Conservation (phyloP, 1,140 invertebrate genomes). For the Sycobia sp. region DNA sequence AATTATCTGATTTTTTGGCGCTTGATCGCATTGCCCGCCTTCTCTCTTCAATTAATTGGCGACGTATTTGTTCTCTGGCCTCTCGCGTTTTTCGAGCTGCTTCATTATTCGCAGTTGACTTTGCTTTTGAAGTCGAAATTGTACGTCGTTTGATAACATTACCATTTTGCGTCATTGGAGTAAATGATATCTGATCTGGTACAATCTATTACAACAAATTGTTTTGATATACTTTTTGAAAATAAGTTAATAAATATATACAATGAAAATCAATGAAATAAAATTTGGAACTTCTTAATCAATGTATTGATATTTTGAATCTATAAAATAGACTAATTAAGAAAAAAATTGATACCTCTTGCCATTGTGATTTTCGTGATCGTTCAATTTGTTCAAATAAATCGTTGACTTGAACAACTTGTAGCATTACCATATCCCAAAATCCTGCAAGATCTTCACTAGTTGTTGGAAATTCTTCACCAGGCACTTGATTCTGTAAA, state of each 20-base stretch:
- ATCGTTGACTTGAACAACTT: slow-evolving; percentile 80
- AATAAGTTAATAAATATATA: neutral
- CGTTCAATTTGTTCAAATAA: slow-evolving; percentile 78
- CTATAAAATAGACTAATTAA: neutral
- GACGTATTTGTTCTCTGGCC: slow-evolving; percentile 78
- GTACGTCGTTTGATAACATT: slow-evolving; percentile 45
- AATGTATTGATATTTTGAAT: neutral
- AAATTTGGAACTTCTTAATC: too few species aligned
- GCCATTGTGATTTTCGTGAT: slow-evolving; percentile 76
- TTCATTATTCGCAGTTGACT: slow-evolving; percentile 55
- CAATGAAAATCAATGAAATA: neutral
- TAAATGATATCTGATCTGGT: slow-evolving; percentile 38
- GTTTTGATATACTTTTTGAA: slow-evolving; percentile 7
- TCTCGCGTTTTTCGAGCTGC: slow-evolving; percentile 64
- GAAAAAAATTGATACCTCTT: slow-evolving; percentile 53
- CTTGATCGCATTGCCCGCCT: slow-evolving; percentile 69
- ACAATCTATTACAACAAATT: slow-evolving; percentile 37
- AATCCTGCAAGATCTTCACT: slow-evolving; percentile 90
- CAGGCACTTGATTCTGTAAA: slow-evolving; percentile 68
- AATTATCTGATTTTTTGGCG: slow-evolving; percentile 53
- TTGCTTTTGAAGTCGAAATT: slow-evolving; percentile 55
- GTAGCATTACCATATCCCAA: slow-evolving; percentile 96
- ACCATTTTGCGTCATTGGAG: slow-evolving; percentile 45
- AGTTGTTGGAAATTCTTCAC: slow-evolving; percentile 86
- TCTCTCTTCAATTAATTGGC: slow-evolving; percentile 79